A percentile compares a stretch with the other conserved stretches of the same genome.
These are phyloP conservation scores for Dinocampus coccinellae DNA, from an alignment of 2,888 invertebrate genomes.

Conservation along the genomic window DNA sequence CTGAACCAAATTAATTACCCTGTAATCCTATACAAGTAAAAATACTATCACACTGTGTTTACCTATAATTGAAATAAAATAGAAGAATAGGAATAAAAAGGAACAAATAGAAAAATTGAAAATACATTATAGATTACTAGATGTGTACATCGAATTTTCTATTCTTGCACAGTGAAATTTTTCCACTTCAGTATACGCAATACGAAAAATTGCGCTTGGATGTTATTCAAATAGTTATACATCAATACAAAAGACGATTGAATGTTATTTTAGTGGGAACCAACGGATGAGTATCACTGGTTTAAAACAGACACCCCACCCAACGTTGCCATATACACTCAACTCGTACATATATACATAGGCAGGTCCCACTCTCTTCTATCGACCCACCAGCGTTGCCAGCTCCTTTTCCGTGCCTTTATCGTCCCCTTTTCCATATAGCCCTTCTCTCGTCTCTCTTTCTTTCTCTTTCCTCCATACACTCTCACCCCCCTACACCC, in stretches of 20 bases:
- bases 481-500: conserved; percentile 30
- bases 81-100: no score
- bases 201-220: conserved; percentile 2
- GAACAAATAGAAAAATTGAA: neutral
- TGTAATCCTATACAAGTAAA: neutral
- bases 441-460: conserved; percentile 48
- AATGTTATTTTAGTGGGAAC: conserved; percentile 21
- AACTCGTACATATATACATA: neutral
- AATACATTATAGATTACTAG: neutral
- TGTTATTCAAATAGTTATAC: conserved; percentile 27
- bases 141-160: no score
- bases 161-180: no score
- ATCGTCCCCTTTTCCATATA: conserved; percentile 62
- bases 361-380: conserved; percentile 63
- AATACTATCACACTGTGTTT: neutral
- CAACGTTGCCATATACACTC: conserved; percentile 61
- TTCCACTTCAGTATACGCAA: no score
- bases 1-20: neutral
- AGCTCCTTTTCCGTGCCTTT: conserved; percentile 62
- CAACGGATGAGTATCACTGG: conserved; percentile 57
- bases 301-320: conserved; percentile 60
- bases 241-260: conserved; percentile 22
- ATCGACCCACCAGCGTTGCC: conserved; percentile 68
- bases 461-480: conserved; percentile 41
- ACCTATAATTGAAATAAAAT: no score